Percentiles rank a stretch among this genome's conserved stretches.
phyloP scores from a whole-genome alignment of 2,888 invertebrate genomes.

The Pimpla rufipes region DNA sequence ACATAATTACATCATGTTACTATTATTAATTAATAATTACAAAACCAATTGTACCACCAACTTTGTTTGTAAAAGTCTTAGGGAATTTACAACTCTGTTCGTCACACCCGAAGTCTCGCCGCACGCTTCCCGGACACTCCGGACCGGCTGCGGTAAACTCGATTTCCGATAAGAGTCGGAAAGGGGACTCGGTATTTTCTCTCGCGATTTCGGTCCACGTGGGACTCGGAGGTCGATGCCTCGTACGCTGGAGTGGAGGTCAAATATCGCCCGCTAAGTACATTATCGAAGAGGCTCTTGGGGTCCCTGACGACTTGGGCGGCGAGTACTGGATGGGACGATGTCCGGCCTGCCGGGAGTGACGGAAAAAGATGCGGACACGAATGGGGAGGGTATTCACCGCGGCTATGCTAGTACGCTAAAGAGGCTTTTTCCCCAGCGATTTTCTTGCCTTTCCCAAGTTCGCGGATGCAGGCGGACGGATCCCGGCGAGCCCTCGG shows the following conservation, averaged over 20 bases:
- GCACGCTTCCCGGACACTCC: background rate
- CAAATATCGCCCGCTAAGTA: slow-evolving; percentile 37
- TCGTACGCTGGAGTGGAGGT: background rate
- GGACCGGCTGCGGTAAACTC: slow-evolving; percentile 23
- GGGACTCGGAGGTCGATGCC: background rate
- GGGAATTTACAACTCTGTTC: too few species aligned
- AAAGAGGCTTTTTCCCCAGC: background rate
- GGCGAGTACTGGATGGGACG: background rate
- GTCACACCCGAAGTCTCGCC: background rate
- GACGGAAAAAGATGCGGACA: slow-evolving; percentile 20
- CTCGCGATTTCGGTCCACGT: slow-evolving; percentile 24
- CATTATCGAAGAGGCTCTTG: slow-evolving; percentile 45
- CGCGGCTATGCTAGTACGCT: background rate
- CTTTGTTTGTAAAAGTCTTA: too few species aligned
- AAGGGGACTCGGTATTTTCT: slow-evolving; percentile 33
- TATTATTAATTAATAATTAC: too few species aligned
- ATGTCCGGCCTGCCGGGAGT: background rate
- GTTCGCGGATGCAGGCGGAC: background rate
- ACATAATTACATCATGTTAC: too few species aligned
- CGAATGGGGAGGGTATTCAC: background rate
- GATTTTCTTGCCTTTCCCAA: background rate
- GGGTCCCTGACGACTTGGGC: slow-evolving; percentile 30
- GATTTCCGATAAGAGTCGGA: slow-evolving; percentile 44
- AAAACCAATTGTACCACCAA: too few species aligned
- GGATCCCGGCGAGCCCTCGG: background rate